These are phyloP conservation scores for Vicugna pacos DNA, from an alignment of 2,113 vertebrate genomes.

Conservation along the genomic window DNA sequence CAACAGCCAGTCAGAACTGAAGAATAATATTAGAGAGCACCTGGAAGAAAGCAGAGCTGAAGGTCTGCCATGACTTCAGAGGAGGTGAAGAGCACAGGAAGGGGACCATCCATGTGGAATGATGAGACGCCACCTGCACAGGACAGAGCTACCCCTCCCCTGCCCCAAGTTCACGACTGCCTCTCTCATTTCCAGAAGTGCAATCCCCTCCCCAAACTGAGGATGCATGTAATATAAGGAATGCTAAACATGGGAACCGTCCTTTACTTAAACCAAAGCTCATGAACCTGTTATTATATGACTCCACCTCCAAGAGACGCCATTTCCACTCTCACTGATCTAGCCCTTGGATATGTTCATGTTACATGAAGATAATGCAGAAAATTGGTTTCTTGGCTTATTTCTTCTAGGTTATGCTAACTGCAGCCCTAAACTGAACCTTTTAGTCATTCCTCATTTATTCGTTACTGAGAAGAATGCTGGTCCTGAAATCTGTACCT, in stretches of 20 bases:
- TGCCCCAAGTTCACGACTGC: rapidly evolving
- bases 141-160: neutral
- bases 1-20: neutral
- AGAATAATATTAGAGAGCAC: neutral
- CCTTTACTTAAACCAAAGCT: neutral
- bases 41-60: neutral
- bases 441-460: neutral
- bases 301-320: neutral
- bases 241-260: neutral
- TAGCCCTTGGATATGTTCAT: neutral
- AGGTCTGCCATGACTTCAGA: neutral
- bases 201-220: neutral
- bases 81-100: neutral
- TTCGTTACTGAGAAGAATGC: neutral
- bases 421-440: neutral
- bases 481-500: constrained; percentile 1
- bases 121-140: neutral
- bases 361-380: neutral
- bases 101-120: neutral
- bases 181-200: neutral
- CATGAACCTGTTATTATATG: neutral
- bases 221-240: neutral
- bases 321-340: neutral
- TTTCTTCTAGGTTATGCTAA: neutral
- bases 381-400: neutral